Conservation (phyloP, 2,888 invertebrate species). For the Oligia fasciuncula region DNA sequence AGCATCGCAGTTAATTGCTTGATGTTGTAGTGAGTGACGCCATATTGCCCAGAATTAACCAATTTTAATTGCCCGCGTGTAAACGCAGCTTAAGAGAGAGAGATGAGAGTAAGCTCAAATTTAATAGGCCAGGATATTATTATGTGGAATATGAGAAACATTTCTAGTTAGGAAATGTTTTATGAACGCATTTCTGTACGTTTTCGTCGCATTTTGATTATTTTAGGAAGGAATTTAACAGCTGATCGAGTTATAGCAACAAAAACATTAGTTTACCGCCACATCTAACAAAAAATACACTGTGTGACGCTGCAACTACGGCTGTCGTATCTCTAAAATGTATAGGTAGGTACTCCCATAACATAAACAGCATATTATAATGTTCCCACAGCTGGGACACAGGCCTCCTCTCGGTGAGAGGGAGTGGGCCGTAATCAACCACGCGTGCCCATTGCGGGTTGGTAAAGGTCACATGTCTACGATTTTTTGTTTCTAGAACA, state of each 20-base stretch:
- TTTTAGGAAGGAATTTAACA: not conserved
- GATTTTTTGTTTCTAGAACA: no score
- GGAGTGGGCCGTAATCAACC: no score
- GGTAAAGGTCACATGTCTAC: no score
- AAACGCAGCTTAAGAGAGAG: not conserved
- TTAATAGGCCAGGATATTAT: constrained; percentile 15
- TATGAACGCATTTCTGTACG: not conserved
- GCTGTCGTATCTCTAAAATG: no score
- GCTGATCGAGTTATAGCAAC: not conserved
- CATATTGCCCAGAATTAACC: not conserved
- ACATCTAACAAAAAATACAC: not conserved
- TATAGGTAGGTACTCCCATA: no score
- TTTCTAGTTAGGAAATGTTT: constrained; percentile 18
- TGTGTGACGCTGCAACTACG: not conserved
- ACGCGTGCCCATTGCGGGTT: no score
- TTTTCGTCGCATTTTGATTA: not conserved
- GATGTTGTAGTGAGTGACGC: not conserved
- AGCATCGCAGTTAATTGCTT: no score
- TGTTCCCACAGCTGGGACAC: no score
- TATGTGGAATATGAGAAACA: not conserved
- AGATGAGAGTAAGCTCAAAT: constrained; percentile 13
- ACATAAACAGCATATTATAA: no score
- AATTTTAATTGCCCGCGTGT: not conserved
- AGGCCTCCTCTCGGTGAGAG: no score
- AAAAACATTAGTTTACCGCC: not conserved